Percentiles rank a stretch among this genome's conserved stretches.
Conservation (phyloP, 1,140 invertebrate species). For the Lepidostoma basale region DNA sequence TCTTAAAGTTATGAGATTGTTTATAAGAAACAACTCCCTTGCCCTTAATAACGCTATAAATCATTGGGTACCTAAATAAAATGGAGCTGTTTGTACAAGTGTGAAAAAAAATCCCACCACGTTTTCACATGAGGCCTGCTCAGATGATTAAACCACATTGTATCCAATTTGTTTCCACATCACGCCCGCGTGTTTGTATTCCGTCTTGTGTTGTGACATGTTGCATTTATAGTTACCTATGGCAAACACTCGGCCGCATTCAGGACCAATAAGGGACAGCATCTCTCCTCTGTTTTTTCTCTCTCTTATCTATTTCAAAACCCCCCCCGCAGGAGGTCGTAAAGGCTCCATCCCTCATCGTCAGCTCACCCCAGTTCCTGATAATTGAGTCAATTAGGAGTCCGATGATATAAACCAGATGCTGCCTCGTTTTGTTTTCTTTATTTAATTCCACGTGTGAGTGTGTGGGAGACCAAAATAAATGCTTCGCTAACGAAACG, state of each 20-base stretch:
- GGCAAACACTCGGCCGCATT: not conserved
- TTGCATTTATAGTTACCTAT: conserved; percentile 24
- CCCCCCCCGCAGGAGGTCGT: conserved; percentile 3
- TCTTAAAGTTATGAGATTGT: no score
- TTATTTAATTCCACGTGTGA: conserved; percentile 14
- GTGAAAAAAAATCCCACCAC: not conserved
- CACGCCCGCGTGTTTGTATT: not conserved
- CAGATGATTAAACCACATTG: conserved; percentile 1
- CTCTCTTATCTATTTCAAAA: not conserved
- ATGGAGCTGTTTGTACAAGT: conserved; percentile 16
- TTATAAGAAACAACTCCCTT: no score
- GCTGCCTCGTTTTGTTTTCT: conserved; percentile 21
- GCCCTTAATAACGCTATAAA: no score
- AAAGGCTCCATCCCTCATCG: conserved; percentile 24
- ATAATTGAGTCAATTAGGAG: conserved; percentile 46
- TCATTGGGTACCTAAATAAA: no score
- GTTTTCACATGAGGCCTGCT: not conserved
- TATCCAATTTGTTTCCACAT: conserved; percentile 9
- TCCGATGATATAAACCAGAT: conserved; percentile 44
- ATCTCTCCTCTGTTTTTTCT: not conserved
- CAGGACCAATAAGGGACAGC: not conserved
- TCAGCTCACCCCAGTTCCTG: conserved; percentile 18
- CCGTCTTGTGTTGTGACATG: conserved; percentile 21
- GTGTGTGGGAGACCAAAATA: not conserved
- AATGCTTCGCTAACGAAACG: not conserved